Evolutionary conservation across 2,113 vertebrate genomes (phyloP).

Genomic region (Channa maculata): DNA sequence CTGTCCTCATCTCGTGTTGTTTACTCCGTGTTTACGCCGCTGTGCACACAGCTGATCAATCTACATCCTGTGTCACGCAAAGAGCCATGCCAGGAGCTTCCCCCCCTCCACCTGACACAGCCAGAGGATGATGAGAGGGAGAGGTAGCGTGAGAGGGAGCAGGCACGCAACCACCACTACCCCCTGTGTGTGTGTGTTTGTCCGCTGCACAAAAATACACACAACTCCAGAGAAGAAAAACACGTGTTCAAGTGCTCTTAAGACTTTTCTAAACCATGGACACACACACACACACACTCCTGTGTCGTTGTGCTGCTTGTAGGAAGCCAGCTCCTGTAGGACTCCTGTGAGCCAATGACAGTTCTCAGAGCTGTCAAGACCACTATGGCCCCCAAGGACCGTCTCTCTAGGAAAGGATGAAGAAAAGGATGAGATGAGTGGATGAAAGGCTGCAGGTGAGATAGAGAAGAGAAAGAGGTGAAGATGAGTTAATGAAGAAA

Average conservation of each 20-base stretch:
- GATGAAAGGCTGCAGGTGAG: too few species aligned
- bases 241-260: constrained; percentile 38
- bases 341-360: constrained; percentile 17
- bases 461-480: background rate
- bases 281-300: background rate
- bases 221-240: constrained; percentile 33
- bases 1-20: constrained; percentile 1
- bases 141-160: constrained; percentile 54
- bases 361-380: constrained; percentile 42
- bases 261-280: background rate
- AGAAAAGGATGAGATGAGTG: background rate
- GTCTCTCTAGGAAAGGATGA: constrained; percentile 2
- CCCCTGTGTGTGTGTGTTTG: constrained; percentile 13
- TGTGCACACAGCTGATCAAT: constrained; percentile 32
- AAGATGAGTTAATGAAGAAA: background rate
- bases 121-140: constrained; percentile 25
- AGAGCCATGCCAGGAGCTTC: constrained; percentile 35
- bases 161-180: constrained; percentile 35
- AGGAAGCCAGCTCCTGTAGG: constrained; percentile 3
- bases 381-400: constrained; percentile 7
- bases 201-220: constrained; percentile 16
- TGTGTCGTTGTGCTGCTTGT: background rate
- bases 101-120: constrained; percentile 39
- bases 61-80: constrained; percentile 46
- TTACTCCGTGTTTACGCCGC: constrained; percentile 23